phyloP scores from a whole-genome alignment of 2,888 invertebrate genomes.

The Arctia plantaginis region DNA sequence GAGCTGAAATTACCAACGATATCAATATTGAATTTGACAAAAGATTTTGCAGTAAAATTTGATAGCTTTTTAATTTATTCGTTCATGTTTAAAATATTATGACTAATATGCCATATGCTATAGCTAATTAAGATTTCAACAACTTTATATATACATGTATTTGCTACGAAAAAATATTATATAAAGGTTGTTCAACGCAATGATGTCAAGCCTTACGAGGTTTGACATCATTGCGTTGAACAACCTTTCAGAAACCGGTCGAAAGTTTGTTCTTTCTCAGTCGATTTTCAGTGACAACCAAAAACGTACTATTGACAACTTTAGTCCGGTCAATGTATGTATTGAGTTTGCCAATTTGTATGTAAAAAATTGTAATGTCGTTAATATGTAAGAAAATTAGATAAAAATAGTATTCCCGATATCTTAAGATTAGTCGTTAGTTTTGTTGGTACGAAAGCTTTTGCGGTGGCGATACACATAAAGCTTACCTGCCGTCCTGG shows the following conservation, averaged over 20 bases:
- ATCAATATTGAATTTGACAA: too few relatives aligned
- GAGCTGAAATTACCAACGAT: too few relatives aligned
- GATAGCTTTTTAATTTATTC: too few relatives aligned
- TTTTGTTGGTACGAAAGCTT: constrained; percentile 5
- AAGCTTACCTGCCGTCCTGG: neutral
- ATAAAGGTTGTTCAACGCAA: neutral
- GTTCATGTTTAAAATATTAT: too few relatives aligned
- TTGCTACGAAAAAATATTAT: too few relatives aligned
- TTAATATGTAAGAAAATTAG: neutral
- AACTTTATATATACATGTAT: too few relatives aligned
- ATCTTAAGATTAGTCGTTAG: neutral
- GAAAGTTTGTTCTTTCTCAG: neutral
- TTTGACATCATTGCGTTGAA: too few relatives aligned
- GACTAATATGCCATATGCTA: too few relatives aligned
- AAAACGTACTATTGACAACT: neutral
- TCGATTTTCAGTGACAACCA: neutral
- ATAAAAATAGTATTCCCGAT: neutral
- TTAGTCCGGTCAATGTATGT: neutral
- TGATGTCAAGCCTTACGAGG: too few relatives aligned
- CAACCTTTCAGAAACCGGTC: neutral
- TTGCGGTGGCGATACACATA: constrained; percentile 5
- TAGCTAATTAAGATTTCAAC: too few relatives aligned
- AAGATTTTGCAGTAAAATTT: too few relatives aligned
- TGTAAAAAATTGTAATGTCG: neutral
- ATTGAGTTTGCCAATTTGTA: neutral